These are phyloP conservation scores for Gymnopithys bicolor DNA, from an alignment of 2,797 vertebrate genomes.

Conservation along the genomic window DNA sequence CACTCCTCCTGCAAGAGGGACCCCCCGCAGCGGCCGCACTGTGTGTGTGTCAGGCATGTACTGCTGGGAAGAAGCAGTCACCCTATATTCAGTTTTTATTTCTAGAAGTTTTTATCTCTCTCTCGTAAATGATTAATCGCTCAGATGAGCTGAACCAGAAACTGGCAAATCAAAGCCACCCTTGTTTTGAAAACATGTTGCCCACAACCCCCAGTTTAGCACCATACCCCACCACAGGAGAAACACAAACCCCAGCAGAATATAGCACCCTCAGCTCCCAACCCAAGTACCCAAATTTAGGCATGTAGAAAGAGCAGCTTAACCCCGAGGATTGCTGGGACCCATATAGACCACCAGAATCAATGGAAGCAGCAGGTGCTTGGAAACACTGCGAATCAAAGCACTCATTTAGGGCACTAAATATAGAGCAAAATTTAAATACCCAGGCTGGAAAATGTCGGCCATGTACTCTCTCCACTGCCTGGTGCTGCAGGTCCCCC, in stretches of 20 bases:
- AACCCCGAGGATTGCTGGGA: constrained; percentile 28
- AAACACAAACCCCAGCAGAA: constrained; percentile 58
- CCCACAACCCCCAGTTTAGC: constrained; percentile 19
- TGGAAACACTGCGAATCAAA: constrained; percentile 64
- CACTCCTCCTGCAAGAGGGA: background rate
- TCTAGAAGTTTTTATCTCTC: background rate
- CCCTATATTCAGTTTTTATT: background rate
- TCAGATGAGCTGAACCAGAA: background rate
- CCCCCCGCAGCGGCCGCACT: fast-evolving
- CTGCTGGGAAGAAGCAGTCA: background rate
- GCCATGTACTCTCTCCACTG: background rate
- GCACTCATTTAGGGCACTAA: constrained; percentile 34
- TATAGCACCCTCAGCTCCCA: constrained; percentile 47
- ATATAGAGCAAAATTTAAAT: constrained; percentile 65
- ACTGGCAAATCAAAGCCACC: constrained; percentile 25
- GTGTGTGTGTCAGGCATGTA: background rate
- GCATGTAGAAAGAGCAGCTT: constrained; percentile 52
- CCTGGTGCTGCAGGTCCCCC: fast-evolving
- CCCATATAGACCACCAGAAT: constrained; percentile 62
- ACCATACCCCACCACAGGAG: background rate
- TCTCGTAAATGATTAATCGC: background rate
- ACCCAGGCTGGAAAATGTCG: constrained; percentile 50
- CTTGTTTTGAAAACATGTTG: constrained; percentile 37
- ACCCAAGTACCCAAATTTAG: constrained; percentile 64
- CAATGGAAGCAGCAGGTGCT: constrained; percentile 61